Evolutionary conservation across 1,140 invertebrate species (phyloP).

Genomic region (Melitaea cinxia): DNA sequence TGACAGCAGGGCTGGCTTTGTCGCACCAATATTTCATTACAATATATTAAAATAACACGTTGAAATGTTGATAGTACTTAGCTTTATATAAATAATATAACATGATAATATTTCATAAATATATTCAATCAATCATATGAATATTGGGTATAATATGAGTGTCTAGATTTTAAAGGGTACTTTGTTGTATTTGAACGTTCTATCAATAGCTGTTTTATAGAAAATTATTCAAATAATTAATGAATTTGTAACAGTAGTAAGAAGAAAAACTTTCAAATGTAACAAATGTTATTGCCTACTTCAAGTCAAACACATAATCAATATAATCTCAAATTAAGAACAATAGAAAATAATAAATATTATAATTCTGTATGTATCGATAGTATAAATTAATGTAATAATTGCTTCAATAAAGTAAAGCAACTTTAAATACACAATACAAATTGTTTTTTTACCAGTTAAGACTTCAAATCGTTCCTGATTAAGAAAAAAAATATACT

Average conservation of each 20-base stretch:
- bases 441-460: slow-evolving; percentile 12
- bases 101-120: slow-evolving; percentile 17
- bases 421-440: slow-evolving; percentile 54
- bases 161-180: slow-evolving; percentile 16
- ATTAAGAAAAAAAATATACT: no score
- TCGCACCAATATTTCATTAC: no score
- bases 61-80: slow-evolving; percentile 20
- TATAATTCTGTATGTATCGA: slow-evolving; percentile 57
- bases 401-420: slow-evolving; percentile 75
- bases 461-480: neutral
- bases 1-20: no score
- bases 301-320: slow-evolving; percentile 50
- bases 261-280: slow-evolving; percentile 30
- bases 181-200: slow-evolving; percentile 32
- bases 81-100: neutral
- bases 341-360: slow-evolving; percentile 33
- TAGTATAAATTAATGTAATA: slow-evolving; percentile 62
- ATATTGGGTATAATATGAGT: slow-evolving; percentile 15
- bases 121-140: slow-evolving; percentile 16
- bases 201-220: slow-evolving; percentile 9
- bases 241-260: neutral
- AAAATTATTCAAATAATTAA: neutral
- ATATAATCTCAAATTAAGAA: slow-evolving; percentile 50
- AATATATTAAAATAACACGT: slow-evolving; percentile 12
- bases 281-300: slow-evolving; percentile 23